Evolutionary conservation across 2,113 vertebrate genomes (phyloP).

Genomic region (Canis aureus): DNA sequence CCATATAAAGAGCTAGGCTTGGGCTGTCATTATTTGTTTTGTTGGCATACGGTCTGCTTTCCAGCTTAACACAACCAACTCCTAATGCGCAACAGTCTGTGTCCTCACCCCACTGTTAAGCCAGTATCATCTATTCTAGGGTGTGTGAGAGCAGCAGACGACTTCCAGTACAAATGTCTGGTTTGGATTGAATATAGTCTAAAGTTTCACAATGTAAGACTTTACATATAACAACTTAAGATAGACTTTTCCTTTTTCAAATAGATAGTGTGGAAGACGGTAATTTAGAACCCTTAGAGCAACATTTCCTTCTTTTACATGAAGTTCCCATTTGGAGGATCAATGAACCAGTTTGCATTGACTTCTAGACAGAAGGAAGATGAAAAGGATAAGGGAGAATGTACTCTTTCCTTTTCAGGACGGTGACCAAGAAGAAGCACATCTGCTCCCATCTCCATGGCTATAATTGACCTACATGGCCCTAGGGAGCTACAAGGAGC

Average conservation of each 20-base stretch:
- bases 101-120: not conserved
- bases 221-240: not conserved
- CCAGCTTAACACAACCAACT: not conserved
- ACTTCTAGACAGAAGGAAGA: not conserved
- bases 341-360: not conserved
- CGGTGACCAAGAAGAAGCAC: not conserved
- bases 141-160: not conserved
- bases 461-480: not conserved
- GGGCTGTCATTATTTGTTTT: not conserved
- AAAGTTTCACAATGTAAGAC: not conserved
- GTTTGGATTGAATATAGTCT: not conserved
- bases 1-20: not conserved
- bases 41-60: not conserved
- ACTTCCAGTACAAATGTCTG: not conserved
- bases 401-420: not conserved
- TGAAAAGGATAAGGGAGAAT: rapidly evolving
- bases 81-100: too few species aligned
- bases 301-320: not conserved
- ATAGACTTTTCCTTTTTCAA: not conserved
- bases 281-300: not conserved
- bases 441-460: not conserved
- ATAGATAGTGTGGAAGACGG: not conserved
- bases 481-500: rapidly evolving
- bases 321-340: not conserved
- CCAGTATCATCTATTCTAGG: not conserved